Evolutionary conservation across 1,140 invertebrate species (phyloP), one percentile per base, ranked within the genome.

Genomic region (Drosophila yakuba): DNA sequence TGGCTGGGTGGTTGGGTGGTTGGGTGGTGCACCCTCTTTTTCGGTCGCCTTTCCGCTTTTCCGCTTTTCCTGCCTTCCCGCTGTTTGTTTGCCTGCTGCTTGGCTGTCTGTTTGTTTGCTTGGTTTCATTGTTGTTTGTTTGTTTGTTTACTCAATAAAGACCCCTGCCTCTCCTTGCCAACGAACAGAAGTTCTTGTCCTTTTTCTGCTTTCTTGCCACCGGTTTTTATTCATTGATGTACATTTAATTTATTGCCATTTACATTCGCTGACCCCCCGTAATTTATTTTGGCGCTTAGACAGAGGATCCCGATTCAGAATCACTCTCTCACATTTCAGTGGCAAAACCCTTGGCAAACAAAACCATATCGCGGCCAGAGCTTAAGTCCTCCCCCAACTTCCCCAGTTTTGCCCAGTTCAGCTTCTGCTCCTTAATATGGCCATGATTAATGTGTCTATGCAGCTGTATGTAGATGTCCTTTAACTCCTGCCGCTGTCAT

Each of bases 241-340:
- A 88, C 50, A 83, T 83, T 89, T 80, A 88, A 88, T 88, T 88
- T 88, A 88, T 88, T 80, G 79, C 79, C 75, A 77, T 85, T 77
- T 74, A 56, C 78, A 54, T 83, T 68, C 45, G 56, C 63, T 76
- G 64, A 63, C 75, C 83, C 75, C 83, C 63, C 60, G 73, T 83
- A 77, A 89, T 88, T 88, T 79, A 89, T 88, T 89, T 89, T 77
- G 68, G 63, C 10, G 20, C 54, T 84, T 73, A 56, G 60, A 8
- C 32, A 20, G 6, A 36, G 59, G 38, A 57, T 71, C 72, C 73
- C 43, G n/a, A 32, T 32, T 23, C 4, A 43, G 43, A 25, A 23
- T 23, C 44, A 45, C 5, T 3, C 10, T 17, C 41, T 0, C 7
- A 17, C 4, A 17, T 17, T 20, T 3, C 15, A 8, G 6, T 8